Conservation (phyloP, 1,140 invertebrate species). For the Drosophila pachea region DNA sequence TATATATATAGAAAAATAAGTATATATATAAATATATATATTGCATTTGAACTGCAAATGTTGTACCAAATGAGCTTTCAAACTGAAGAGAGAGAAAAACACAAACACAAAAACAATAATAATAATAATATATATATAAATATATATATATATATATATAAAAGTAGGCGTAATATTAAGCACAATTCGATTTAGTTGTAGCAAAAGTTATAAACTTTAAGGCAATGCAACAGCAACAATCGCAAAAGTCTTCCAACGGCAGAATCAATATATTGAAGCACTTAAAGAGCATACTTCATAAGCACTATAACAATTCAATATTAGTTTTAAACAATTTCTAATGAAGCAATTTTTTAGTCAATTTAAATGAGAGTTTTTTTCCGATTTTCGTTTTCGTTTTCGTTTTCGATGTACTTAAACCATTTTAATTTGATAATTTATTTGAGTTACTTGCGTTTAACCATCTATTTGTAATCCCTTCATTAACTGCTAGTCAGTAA, state of each 20-base stretch:
- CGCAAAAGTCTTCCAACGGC: slow-evolving; percentile 75
- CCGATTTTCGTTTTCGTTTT: slow-evolving; percentile 20
- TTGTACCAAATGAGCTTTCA: slow-evolving; percentile 74
- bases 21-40: slow-evolving; percentile 42
- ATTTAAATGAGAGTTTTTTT: slow-evolving; percentile 48
- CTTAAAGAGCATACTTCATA: background rate
- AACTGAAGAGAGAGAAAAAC: slow-evolving; percentile 24
- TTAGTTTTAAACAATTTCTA: slow-evolving; percentile 32
- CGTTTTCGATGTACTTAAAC: slow-evolving; percentile 61
- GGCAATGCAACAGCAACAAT: slow-evolving; percentile 55
- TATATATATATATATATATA: background rate
- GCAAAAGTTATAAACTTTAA: slow-evolving; percentile 66
- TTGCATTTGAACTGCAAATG: slow-evolving; percentile 73
- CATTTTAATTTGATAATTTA: slow-evolving; percentile 56
- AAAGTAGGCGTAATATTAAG: background rate
- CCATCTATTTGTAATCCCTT: slow-evolving; percentile 45
- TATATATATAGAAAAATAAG: slow-evolving; percentile 5
- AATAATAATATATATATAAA: slow-evolving; percentile 35
- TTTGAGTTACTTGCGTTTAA: slow-evolving; percentile 45
- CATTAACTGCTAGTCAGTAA: slow-evolving; percentile 75
- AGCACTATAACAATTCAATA: background rate
- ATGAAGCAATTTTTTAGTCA: slow-evolving; percentile 61
- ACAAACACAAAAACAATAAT: slow-evolving; percentile 9
- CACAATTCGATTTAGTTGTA: slow-evolving; percentile 42
- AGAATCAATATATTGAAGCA: slow-evolving; percentile 20